Base-by-base conservation (phyloP, 2,888 invertebrate species). In the Teinopalpus imperialis region DNA sequence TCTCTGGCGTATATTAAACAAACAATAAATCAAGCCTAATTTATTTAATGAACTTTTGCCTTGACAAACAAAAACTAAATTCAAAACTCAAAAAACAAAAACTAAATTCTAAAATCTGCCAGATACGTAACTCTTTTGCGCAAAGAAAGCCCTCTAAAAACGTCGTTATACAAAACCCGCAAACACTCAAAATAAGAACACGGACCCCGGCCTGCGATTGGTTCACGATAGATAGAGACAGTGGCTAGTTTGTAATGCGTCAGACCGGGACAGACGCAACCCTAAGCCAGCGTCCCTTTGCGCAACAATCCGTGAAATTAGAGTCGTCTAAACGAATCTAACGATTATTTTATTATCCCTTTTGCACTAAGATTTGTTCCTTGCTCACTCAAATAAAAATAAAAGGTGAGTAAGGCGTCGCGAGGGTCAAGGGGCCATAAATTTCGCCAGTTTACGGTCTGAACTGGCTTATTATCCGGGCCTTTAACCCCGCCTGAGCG, bases 271-370 rank as follows among this genome's bases (percentile, higher is more conserved):
- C 56, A 44, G 54, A 57, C 32, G 51, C 63, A 69, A 76, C 77
- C 77, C 78, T 73, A 61, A 58, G 51, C 61, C 61, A 65, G 59
- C 70, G 73, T 78, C 86, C 88, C 85, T 85, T 87, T 83, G 79
- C 71, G 79, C 86, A 86, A 66, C 82, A 80, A 82, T 66, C 81
- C 88, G 81, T 87, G 87, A 88, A 88, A 88, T 88, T 88, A 82
- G 85, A 85, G 62, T 81, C 86, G 83, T 86, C 87, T 88, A 87
- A 86, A 87, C 87, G 88, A 85, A 87, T 86, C 81, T 86, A 87
- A 87, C 88, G 88, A 87, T 88, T 88, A 88, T 87, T 88, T 88
- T 88, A 88, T 87, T 88, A 87, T 87, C 83, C 86, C 80, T 83
- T 86, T 83, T 83, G 74, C 85, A 74, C 86, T 87, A 87, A 88